Evolutionary conservation across 2,797 vertebrate genomes (phyloP), one percentile per base, ranked within the genome.

Genomic region (Alfaro cultratus): DNA sequence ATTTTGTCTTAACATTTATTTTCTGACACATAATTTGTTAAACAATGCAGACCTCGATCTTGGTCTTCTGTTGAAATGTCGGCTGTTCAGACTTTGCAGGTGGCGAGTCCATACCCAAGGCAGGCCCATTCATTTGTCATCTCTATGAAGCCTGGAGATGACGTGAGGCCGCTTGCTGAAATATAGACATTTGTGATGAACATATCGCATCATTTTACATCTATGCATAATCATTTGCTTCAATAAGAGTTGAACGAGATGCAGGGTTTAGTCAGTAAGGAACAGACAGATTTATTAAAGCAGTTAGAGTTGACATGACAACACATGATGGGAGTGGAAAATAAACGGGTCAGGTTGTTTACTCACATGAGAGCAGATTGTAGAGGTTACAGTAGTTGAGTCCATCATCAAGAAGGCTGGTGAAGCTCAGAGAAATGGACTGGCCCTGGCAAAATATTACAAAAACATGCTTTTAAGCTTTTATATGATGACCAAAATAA

Each of bases 381-480:
- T 85, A 83, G 41, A 91, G 80, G 86, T 92, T 92, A 84, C 91
- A 92, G 87, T 92, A 92, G 49, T 88, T 92, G 36, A 83, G 46
- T 15, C 83, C 87, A 0, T 72, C 11, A 36, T 91, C 89, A 23
- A 90, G 53, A 45, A 88, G 78, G 29, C 72, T 89, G 79, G 70
- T 92, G 88, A 84, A 73, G 91, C 93, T 91, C 74, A 85, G 53
- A 11, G 77, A 79, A 31, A 29, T 71, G 23, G 49, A 76, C 74
- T 76, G 39, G 2, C 34, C 77, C 77, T 79, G 68, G 29, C 1
- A 47, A 49, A 70, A n/a, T 8, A 70, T 7, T 3, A 43, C 23
- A 70, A n/a, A 15, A 70, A 70, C n/a, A 45, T 43, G 23, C 9
- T 70, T 70, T 70, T 5, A 43, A 70, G 23, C 5, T 11, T 70